Conservation (phyloP, 1,140 invertebrate species). For the Drosophila bocqueti region DNA sequence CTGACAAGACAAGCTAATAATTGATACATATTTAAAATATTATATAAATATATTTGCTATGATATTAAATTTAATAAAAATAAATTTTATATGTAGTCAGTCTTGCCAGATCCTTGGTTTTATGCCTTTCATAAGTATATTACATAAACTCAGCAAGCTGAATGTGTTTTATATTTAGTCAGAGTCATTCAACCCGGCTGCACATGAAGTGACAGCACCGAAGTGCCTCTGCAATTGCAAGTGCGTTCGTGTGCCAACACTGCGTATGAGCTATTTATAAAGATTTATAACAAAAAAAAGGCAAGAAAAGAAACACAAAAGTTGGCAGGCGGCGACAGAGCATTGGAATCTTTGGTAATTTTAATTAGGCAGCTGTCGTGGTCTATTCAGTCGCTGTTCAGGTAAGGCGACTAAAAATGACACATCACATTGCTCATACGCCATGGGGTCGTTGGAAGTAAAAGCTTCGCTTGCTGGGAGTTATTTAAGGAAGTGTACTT, state of each 20-base stretch:
- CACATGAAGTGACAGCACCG: conserved; percentile 11
- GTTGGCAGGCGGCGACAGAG: conserved; percentile 27
- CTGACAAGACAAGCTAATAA: background rate
- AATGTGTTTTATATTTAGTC: conserved; percentile 36
- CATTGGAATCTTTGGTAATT: conserved; percentile 52
- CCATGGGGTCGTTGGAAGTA: conserved; percentile 8
- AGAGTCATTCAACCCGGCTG: conserved; percentile 70
- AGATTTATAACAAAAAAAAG: conserved; percentile 28
- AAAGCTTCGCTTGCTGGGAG: background rate
- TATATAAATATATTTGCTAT: background rate
- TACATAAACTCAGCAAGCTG: conserved; percentile 36
- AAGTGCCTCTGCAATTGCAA: conserved; percentile 32
- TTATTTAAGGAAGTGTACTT: conserved; percentile 1
- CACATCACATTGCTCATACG: conserved; percentile 51
- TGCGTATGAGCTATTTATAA: conserved; percentile 72
- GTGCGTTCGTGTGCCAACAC: conserved; percentile 48
- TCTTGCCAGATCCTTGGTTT: background rate
- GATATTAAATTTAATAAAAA: background rate
- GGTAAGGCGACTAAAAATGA: conserved; percentile 35
- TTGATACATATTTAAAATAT: background rate
- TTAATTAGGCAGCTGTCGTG: conserved; percentile 76
- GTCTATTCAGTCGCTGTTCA: conserved; percentile 26
- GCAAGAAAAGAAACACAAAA: background rate
- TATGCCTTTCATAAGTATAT: conserved; percentile 7
- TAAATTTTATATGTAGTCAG: too few relatives aligned